These are phyloP conservation scores for Euura saliciscinereae DNA, from an alignment of 1,140 invertebrate genomes.

Conservation along the genomic window DNA sequence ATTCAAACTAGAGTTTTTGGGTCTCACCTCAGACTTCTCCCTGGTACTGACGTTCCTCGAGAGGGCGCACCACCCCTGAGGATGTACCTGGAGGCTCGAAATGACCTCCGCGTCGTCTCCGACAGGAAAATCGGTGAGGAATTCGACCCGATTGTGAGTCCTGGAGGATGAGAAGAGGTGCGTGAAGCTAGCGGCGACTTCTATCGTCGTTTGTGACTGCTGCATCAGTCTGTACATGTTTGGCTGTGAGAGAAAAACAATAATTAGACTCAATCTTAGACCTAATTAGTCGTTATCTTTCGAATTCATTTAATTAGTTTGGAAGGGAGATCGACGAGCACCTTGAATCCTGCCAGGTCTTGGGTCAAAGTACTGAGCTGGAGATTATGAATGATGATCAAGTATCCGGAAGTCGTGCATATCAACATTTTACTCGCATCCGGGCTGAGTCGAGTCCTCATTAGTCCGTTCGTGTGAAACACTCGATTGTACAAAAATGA, in stretches of 20 bases:
- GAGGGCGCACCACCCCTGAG: constrained; percentile 87
- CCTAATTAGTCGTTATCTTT: constrained; percentile 5
- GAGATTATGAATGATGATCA: constrained; percentile 89
- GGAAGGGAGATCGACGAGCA: constrained; percentile 41
- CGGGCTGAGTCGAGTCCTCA: constrained; percentile 86
- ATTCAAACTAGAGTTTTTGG: background rate
- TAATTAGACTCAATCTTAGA: background rate
- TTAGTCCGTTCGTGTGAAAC: constrained; percentile 82
- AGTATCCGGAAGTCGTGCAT: constrained; percentile 86
- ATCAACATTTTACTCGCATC: constrained; percentile 88
- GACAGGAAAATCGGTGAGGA: constrained; percentile 87
- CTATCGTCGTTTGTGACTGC: constrained; percentile 79
- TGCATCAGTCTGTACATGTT: constrained; percentile 91
- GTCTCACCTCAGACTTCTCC: constrained; percentile 80
- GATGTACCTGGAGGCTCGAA: constrained; percentile 89
- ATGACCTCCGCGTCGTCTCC: constrained; percentile 89
- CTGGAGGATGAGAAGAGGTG: constrained; percentile 78
- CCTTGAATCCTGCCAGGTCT: constrained; percentile 87
- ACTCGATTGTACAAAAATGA: constrained; percentile 81
- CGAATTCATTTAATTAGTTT: constrained; percentile 1
- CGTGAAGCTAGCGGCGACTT: constrained; percentile 77
- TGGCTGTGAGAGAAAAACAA: constrained; percentile 66
- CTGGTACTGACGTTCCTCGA: constrained; percentile 86
- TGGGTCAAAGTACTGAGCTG: constrained; percentile 78
- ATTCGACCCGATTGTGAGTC: constrained; percentile 83